Percentiles rank a stretch among this genome's conserved stretches.
phyloP scores from a whole-genome alignment of 2,113 vertebrate species.

The Mustela nigripes region DNA sequence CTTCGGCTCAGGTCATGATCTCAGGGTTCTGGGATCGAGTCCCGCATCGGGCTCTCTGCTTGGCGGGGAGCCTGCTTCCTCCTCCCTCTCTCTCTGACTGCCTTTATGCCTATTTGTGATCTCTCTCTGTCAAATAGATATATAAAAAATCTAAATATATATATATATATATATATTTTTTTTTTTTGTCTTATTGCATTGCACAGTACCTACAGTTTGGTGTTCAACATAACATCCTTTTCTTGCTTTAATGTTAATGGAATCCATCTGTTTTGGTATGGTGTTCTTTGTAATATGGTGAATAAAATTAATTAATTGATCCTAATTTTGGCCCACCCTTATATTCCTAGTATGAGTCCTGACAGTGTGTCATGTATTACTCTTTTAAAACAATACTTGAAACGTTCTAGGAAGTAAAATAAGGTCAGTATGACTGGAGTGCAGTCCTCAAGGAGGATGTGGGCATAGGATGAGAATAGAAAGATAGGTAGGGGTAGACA shows the following conservation, averaged over 20 bases:
- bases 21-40: too few species aligned
- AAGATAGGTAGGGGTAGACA: not conserved
- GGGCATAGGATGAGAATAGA: not conserved
- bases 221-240: not conserved
- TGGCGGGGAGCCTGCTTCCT: too few species aligned
- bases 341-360: not conserved
- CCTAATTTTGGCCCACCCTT: not conserved
- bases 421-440: not conserved
- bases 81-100: too few species aligned
- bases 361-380: not conserved
- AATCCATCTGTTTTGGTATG: not conserved
- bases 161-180: not conserved
- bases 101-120: too few species aligned
- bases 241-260: not conserved
- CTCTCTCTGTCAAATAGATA: too few species aligned
- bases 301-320: slow-evolving; percentile 40
- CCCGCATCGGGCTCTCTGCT: too few species aligned
- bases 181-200: not conserved
- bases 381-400: not conserved
- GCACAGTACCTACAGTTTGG: not conserved
- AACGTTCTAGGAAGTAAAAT: not conserved
- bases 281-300: not conserved
- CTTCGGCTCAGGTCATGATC: too few species aligned
- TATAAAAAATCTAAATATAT: too few species aligned
- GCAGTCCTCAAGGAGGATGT: not conserved